Percentiles rank a stretch among this genome's conserved stretches.
These are phyloP conservation scores for Danio kyathit DNA, from an alignment of 2,797 vertebrate genomes.

Conservation along the genomic window DNA sequence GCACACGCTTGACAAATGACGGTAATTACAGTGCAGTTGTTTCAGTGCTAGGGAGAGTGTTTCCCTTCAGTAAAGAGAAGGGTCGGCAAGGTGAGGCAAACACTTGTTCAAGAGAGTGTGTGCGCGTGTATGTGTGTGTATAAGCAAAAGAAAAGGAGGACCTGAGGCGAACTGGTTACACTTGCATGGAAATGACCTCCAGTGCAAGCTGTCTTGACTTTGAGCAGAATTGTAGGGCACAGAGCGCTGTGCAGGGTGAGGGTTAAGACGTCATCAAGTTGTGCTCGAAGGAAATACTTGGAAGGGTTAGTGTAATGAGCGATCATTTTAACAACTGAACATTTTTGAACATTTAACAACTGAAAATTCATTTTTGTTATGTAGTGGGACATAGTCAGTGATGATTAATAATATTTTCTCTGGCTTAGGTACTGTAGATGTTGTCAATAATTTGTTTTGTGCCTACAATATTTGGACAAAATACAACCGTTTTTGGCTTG, in stretches of 20 bases:
- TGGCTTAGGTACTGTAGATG: no score
- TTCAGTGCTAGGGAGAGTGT: constrained; percentile 55
- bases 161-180: constrained; percentile 13
- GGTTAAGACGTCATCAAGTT: neutral
- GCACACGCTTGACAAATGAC: constrained; percentile 89
- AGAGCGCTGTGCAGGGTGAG: neutral
- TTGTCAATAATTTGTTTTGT: no score
- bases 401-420: no score
- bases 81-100: constrained; percentile 37
- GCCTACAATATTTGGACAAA: no score
- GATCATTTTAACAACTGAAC: no score
- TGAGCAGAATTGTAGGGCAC: constrained; percentile 13
- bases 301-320: neutral
- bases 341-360: no score
- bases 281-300: neutral
- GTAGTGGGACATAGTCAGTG: no score
- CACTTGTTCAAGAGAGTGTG: neutral
- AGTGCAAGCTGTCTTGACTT: constrained; percentile 20
- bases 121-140: neutral
- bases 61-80: constrained; percentile 55
- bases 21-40: constrained; percentile 88
- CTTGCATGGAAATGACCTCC: neutral
- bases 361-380: no score
- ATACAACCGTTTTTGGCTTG: no score
- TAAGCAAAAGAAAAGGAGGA: constrained; percentile 1